These are phyloP conservation scores for Ranitomeya variabilis DNA, from an alignment of 2,113 vertebrate species.

Conservation along the genomic window DNA sequence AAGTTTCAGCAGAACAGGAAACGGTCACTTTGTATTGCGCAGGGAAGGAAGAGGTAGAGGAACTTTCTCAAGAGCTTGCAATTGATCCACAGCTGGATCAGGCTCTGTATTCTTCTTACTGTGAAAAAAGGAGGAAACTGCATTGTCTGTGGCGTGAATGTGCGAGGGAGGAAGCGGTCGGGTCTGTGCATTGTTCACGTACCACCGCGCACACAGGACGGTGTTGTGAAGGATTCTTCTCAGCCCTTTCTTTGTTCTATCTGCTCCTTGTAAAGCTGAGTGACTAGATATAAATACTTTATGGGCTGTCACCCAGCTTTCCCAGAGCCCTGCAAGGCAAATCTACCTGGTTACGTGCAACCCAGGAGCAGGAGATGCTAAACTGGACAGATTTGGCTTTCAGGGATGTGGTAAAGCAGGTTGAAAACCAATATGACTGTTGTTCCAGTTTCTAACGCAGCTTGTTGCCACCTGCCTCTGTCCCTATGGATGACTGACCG, in stretches of 20 bases:
- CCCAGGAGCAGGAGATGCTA: neutral
- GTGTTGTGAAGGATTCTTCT: neutral
- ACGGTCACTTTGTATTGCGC: constrained; percentile 9
- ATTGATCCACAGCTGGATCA: neutral
- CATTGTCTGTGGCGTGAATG: constrained; percentile 2
- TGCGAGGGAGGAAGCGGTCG: neutral
- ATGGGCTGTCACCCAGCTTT: neutral
- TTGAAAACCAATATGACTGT: neutral
- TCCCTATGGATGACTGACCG: neutral
- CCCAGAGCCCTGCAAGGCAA: neutral
- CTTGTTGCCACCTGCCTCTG: neutral
- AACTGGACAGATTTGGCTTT: neutral
- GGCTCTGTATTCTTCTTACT: neutral
- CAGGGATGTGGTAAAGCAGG: neutral
- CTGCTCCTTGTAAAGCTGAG: neutral
- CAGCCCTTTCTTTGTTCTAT: neutral
- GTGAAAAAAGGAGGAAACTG: constrained; percentile 28
- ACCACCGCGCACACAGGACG: neutral
- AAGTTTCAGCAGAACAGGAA: constrained; percentile 31
- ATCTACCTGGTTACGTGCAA: neutral
- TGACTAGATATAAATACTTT: neutral
- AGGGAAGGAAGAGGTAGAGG: constrained; percentile 22
- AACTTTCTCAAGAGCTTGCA: constrained; percentile 55
- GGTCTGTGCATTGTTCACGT: neutral
- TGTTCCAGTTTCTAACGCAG: neutral